Evolutionary conservation across 2,888 invertebrate species (phyloP).

Genomic region (Onthophagus sagittarius): DNA sequence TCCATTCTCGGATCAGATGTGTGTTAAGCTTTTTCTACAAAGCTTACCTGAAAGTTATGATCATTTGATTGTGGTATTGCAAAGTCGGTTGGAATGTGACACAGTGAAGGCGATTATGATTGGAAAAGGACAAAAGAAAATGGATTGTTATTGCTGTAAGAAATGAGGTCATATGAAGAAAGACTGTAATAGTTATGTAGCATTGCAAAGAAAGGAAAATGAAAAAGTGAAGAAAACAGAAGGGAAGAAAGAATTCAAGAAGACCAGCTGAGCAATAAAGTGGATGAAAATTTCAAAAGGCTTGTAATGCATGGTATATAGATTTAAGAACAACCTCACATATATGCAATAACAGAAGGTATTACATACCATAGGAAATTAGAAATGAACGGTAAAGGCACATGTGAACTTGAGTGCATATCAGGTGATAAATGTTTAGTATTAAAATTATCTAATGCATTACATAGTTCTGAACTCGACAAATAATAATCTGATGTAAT

Average conservation of each 20-base stretch:
- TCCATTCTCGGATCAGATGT: background rate
- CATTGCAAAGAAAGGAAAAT: background rate
- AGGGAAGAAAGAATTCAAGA: background rate
- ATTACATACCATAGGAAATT: background rate
- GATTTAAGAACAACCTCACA: background rate
- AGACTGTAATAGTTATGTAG: background rate
- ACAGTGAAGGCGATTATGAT: background rate
- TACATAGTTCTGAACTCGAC: background rate
- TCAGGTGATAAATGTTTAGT: background rate
- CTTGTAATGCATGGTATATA: background rate
- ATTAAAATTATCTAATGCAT: background rate
- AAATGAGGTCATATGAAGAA: background rate
- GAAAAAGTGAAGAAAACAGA: background rate
- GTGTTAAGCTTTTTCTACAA: background rate
- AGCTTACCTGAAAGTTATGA: background rate
- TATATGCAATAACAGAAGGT: background rate
- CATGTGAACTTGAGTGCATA: background rate
- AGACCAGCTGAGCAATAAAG: background rate
- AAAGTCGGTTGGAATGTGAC: background rate
- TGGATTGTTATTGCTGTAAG: background rate
- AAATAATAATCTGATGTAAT: too few relatives aligned
- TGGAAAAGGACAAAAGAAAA: background rate
- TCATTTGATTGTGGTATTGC: background rate
- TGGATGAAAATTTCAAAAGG: background rate
- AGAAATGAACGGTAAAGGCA: background rate